phyloP scores from a whole-genome alignment of 2,113 vertebrate species.

The Urocitellus parryii region DNA sequence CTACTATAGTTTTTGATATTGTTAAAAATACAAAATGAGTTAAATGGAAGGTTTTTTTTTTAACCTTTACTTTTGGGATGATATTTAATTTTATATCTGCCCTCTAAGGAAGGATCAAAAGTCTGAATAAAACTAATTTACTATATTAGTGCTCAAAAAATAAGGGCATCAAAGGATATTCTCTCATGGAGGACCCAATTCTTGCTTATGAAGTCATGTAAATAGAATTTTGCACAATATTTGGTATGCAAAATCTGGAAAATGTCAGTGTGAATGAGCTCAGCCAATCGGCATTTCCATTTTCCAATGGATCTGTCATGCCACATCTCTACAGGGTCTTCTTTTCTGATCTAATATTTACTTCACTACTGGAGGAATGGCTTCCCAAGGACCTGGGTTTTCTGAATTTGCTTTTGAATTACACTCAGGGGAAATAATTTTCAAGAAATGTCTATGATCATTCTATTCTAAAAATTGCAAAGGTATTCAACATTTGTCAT shows the following conservation, averaged over 20 bases:
- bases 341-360: background rate
- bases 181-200: background rate
- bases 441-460: background rate
- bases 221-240: background rate
- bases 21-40: background rate
- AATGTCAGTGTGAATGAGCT: background rate
- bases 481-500: background rate
- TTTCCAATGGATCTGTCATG: background rate
- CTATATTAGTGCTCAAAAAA: background rate
- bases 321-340: background rate
- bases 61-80: background rate
- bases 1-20: background rate
- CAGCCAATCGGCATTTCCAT: background rate
- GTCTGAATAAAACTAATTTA: background rate
- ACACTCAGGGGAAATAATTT: conserved; percentile 10
- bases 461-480: background rate
- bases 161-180: background rate
- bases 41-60: background rate
- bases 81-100: background rate
- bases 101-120: background rate
- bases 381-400: background rate
- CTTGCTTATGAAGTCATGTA: background rate
- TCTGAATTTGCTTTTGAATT: conserved; percentile 43
- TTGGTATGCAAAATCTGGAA: background rate
- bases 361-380: background rate